Base-by-base conservation (phyloP, 2,888 invertebrate genomes). In the Idaea straminata region DNA sequence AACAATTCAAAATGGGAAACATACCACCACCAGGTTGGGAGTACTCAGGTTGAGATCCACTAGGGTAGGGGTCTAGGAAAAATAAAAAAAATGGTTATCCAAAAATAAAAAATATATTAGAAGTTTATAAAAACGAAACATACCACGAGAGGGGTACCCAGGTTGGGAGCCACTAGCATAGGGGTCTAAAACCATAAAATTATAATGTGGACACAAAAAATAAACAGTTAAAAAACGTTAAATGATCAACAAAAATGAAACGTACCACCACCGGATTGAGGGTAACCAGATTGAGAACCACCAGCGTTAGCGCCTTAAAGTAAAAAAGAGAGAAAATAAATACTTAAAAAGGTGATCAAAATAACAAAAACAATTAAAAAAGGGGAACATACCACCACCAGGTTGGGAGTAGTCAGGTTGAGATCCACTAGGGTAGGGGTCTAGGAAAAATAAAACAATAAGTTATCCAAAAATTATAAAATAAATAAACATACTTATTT, bases 141-240 rank as follows among this genome's bases (percentile, higher is more conserved):
- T 65, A 69, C 64, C 67, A 57, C 47, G 34, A 38, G 57, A 15
- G 3, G 66, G 67, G 61, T 69, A 66, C 5, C 66, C 64, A 61
- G 66, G 0, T 67, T 64, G 63, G n/a, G 69, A 59, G 5, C 61
- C 58, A 16, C 64, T 61, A 35, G 65, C 65, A 34, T 62, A 59
- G 5, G 25, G 25, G 25, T 25, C 25, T 25, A 25, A 25, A 25
- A 25, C 25, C 1, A 25, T 25, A 25, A 25, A 25, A 25, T 25
- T 2, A 25, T 2, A 2, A 25, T 25, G 25, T 25, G 3, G 25
- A 3, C 1, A 25, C 25, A 3, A 25, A 25, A 25, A 25, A 25
- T 25, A 25, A 25, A 2, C 3, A 25, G 25, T 3, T 25, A 25
- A 25, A 25, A 25, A 3, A 25, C 1, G 25, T 25, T 25, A 25